Evolutionary conservation across 37 sponge, comb jelly and placozoan species (phyloP).

Genomic region (Mnemiopsis leidyi): DNA sequence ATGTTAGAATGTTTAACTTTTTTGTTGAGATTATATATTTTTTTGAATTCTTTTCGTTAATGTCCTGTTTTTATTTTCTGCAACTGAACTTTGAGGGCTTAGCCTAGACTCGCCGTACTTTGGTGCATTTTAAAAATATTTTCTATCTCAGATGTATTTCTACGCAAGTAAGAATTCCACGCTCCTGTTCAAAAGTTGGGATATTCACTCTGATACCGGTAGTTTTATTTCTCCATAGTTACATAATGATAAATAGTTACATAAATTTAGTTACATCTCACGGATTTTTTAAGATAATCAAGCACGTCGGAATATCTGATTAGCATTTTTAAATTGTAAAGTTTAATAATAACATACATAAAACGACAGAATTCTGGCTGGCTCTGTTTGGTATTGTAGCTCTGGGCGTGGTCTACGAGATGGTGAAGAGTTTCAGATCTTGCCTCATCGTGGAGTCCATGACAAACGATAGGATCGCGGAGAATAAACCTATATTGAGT

Average conservation of each 20-base stretch:
- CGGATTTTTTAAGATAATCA: too few species aligned
- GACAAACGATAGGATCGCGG: background rate
- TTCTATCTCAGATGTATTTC: background rate
- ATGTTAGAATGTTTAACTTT: background rate
- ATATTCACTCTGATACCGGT: background rate
- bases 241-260: too few species aligned
- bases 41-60: background rate
- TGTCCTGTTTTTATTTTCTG: background rate
- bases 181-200: background rate
- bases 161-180: slow-evolving; percentile 3
- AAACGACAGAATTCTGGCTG: slow-evolving; percentile 25
- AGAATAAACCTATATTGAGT: background rate
- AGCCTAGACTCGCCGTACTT: background rate
- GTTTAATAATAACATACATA: too few species aligned
- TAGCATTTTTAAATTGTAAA: too few species aligned
- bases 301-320: too few species aligned
- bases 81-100: background rate
- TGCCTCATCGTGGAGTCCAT: background rate
- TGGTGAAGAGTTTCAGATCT: background rate
- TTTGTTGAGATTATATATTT: background rate
- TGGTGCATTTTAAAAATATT: background rate
- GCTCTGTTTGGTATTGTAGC: background rate
- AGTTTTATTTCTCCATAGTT: too few species aligned
- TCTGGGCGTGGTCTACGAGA: slow-evolving; percentile 14
- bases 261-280: too few species aligned